Base-by-base conservation (phyloP, 1,140 invertebrate genomes). In the Pseudomyrmex sp. region DNA sequence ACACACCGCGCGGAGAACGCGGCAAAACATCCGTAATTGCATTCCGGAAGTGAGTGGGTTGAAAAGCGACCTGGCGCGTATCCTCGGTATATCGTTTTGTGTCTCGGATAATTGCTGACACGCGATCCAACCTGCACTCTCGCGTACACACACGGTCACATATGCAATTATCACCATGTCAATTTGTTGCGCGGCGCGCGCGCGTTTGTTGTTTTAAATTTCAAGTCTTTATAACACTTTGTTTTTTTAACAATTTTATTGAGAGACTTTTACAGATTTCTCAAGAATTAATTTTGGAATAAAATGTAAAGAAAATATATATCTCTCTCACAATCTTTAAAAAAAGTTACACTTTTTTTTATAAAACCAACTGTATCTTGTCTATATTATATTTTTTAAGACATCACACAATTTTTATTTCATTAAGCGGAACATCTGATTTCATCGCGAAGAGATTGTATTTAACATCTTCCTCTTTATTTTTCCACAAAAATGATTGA, bases 21-120 rank as follows among this genome's bases (percentile, higher is more conserved):
- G 76, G 74, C 83, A 74, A 88, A 88, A 85, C 73, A 80, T n/a
- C 74, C 56, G 83, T 85, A 88, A 88, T 88, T 88, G 72, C 86
- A 85, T 88, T 85, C 77, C 86, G 77, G 85, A 88, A 77, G 83
- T 26, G 82, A 80, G 48, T 82, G 58, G 61, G 66, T 79, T 83
- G 85, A 82, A 88, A 85, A 85, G 85, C 76, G 66, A n/a, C 69
- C 35, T 48, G 75, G 52, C 85, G 65, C 62, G 65, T 52, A 65
- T 80, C 61, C 85, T 75, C 75, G 61, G 61, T 82, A 35, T 35
- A 68, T 80, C 86, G 72, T 83, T 84, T 80, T 80, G 82, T 84
- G 63, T 52, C 73, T 18, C 74, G 73, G 58, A 85, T 88, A 85
- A 88, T 88, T 82, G 86, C 61, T 56, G 83, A 85, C 73, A 84